Conservation (phyloP, 53 echinoderm and acorn worm genomes). For the Patiria pectinifera region DNA sequence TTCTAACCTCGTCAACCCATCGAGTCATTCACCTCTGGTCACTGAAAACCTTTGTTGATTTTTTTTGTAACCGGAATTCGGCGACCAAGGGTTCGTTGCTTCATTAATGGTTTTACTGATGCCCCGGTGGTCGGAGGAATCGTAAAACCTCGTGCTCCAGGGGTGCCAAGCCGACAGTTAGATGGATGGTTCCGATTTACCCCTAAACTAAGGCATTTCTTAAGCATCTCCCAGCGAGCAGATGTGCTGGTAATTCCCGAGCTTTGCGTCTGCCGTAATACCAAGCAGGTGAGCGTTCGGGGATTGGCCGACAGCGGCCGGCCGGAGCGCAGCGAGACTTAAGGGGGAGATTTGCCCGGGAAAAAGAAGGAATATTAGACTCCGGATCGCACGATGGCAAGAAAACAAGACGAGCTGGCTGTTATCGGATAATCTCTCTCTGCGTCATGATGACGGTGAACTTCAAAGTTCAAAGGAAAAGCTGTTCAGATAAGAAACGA, state of each 20-base stretch:
- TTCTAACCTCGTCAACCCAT: not conserved
- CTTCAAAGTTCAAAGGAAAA: constrained; percentile 24
- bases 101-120: constrained; percentile 7
- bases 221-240: constrained; percentile 32
- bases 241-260: constrained; percentile 53
- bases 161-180: constrained; percentile 10
- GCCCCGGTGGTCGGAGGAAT: constrained; percentile 29
- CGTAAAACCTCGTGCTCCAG: not conserved
- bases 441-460: constrained; percentile 10
- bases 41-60: not conserved
- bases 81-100: not conserved
- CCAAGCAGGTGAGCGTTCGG: constrained; percentile 48
- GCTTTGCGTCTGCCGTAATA: constrained; percentile 25
- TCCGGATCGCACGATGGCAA: not conserved
- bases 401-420: not conserved
- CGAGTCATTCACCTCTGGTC: constrained; percentile 45
- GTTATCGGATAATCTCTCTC: constrained; percentile 30
- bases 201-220: constrained; percentile 40
- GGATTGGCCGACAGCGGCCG: constrained; percentile 35
- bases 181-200: constrained; percentile 49
- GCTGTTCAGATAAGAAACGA: not conserved
- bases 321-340: constrained; percentile 19
- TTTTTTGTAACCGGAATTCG: not conserved
- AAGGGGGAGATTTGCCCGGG: constrained; percentile 38
- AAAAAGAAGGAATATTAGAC: not conserved